Base-by-base conservation (phyloP, 2,113 vertebrate genomes). In the Pandion haliaetus region DNA sequence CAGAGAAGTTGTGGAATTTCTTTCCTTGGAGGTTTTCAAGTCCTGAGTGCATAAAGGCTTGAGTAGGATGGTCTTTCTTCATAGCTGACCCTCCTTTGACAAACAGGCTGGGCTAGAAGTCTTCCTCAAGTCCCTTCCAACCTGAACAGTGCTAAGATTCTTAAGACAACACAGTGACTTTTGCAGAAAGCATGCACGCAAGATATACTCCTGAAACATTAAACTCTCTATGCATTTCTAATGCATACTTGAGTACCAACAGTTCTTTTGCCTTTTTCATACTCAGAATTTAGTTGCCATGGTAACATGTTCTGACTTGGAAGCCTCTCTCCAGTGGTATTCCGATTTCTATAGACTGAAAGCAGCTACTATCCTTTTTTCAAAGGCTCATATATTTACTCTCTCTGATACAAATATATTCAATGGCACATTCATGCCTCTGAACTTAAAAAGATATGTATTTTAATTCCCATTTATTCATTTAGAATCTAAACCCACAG, bases 261-360 rank as follows among this genome's bases (percentile, higher is more conserved):
- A 67, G 36, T 18, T 63, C 20, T 70, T 69, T 52, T 65, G 36
- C 2, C 47, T 94, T 95, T 93, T 67, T 84, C 59, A 84, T 21
- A 91, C 45, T 89, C n/a, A 67, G 72, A 97, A 93, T 61, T 96
- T 93, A 94, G 97, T 97, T 98, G 82, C 88, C 93, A 97, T 91
- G 94, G 95, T 65, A 97, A 98, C 96, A 90, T 2, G 40, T 79
- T 67, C 86, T 77, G 61, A 88, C 91, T 70, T 82, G 9, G 10
- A 31, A 92, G 38, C 42, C 83, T 86, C 45, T 90, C 62, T 62
- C 50, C 38, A 63, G 59, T 5, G 13, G 36, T 49, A 82, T 63
- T 54, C 26, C 12, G 6, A 63, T 63, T 78, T 85, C 77, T 88
- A 82, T 28, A 88, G 65, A 62, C 44, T 61, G 78, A 65, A 91